Base-by-base conservation (phyloP, 2,797 vertebrate species). In the Arremon brunneinucha region DNA sequence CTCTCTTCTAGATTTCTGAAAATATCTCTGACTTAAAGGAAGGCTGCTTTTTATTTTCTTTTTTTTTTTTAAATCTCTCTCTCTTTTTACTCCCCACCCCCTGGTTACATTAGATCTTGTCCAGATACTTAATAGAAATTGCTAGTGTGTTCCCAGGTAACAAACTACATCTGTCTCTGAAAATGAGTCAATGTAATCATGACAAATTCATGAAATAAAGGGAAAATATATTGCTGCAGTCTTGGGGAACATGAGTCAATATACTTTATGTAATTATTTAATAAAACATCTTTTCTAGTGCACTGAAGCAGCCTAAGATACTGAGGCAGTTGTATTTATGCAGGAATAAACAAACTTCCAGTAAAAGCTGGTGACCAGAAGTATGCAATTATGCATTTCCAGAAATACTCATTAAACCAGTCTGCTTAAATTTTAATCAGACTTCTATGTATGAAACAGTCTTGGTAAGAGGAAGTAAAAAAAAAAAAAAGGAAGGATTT, bases 401-500 rank as follows among this genome's bases (percentile, higher is more conserved):
- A 94, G 79, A 94, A 94, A 90, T 92, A 89, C 57, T 94, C 81
- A 95, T 97, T 95, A 95, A 96, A 95, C 94, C 94, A 90, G 72
- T 89, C 94, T 95, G 52, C 87, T 96, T 96, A 96, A 96, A 96
- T 96, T 95, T 96, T 94, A 96, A 95, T 96, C 91, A 94, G 90
- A 88, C 82, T 77, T 85, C 87, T 83, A 21, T 83, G 57, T 78
- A 88, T 71, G 79, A 92, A 89, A 64, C 64, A 76, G 60, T 70
- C 65, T 34, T 80, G 41, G 37, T 83, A 88, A 79, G 47, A 83
- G 30, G 18, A 67, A 86, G 26, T 20, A 55, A 0, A 24, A 53
- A 43, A 43, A 47, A 4, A 39, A 52, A 64, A 4, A 39, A 46
- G 9, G 9, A 39, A 35, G 9, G 1, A 19, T 72, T 85, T 84